Evolutionary conservation across 1,140 invertebrate genomes (phyloP).

Genomic region (Caenorhabditis briggsae): DNA sequence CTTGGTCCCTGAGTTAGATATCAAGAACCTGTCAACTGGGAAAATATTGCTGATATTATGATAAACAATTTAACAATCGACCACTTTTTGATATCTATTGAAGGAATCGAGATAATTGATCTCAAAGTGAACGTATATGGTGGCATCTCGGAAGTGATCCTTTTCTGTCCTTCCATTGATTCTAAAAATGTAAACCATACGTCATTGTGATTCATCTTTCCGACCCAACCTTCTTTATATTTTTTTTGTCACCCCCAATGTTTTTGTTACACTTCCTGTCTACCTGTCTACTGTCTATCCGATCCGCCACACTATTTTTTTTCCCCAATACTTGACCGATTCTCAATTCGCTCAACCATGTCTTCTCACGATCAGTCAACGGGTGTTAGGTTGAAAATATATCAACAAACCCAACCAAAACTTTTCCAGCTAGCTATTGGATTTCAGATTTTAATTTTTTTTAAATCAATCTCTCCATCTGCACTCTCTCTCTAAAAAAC

Average conservation of each 20-base stretch:
- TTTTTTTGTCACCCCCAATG: constrained; percentile 43
- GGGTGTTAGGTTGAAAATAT: background rate
- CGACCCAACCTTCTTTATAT: background rate
- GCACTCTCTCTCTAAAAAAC: no score
- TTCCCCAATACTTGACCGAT: constrained; percentile 23
- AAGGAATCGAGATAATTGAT: no score
- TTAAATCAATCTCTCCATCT: no score
- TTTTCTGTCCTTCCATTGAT: background rate
- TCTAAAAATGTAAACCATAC: background rate
- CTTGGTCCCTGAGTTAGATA: no score
- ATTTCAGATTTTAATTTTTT: no score
- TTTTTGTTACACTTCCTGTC: constrained; percentile 44
- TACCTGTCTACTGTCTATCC: background rate
- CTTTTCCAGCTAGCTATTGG: no score
- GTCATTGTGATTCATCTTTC: constrained; percentile 19
- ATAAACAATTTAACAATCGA: no score
- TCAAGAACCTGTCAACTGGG: no score
- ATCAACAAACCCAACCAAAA: background rate
- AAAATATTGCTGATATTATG: no score
- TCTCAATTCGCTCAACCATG: constrained; percentile 48
- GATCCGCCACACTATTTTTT: background rate
- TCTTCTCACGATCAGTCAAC: background rate
- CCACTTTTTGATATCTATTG: no score
- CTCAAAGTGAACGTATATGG: no score
- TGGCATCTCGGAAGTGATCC: background rate